Evolutionary conservation across 2,113 vertebrate species (phyloP).

Genomic region (Triplophysa siluroides): DNA sequence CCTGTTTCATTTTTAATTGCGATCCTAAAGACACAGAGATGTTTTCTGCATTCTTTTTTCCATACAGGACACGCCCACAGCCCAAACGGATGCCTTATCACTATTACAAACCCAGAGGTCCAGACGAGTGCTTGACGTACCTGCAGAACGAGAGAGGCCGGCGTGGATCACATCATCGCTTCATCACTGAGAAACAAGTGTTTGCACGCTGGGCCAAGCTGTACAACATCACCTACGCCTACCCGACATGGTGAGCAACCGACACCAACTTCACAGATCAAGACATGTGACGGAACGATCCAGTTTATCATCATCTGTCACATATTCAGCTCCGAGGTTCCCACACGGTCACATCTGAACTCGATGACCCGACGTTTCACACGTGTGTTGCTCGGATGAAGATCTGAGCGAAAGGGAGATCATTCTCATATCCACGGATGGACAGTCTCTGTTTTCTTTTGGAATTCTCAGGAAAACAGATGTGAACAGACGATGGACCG

Average conservation of each 20-base stretch:
- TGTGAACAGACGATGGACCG: background rate
- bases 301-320: background rate
- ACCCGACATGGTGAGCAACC: slow-evolving; percentile 79
- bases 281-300: background rate
- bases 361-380: background rate
- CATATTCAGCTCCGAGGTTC: background rate
- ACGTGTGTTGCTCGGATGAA: background rate
- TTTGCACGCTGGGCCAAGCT: slow-evolving; percentile 90
- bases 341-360: background rate
- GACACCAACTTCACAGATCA: background rate
- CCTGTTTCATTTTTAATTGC: too few relatives aligned
- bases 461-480: background rate
- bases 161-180: slow-evolving; percentile 93
- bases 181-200: slow-evolving; percentile 95
- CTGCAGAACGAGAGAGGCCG: slow-evolving; percentile 87
- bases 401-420: background rate
- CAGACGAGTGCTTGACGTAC: slow-evolving; percentile 90
- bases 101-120: slow-evolving; percentile 92
- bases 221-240: slow-evolving; percentile 93
- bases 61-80: slow-evolving; percentile 70
- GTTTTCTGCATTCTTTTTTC: background rate
- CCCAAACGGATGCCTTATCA: slow-evolving; percentile 89
- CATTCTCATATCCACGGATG: background rate
- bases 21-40: background rate
- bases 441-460: background rate